Base-by-base conservation (phyloP, 1,140 invertebrate genomes). In the Ceratosolen solmsi region DNA sequence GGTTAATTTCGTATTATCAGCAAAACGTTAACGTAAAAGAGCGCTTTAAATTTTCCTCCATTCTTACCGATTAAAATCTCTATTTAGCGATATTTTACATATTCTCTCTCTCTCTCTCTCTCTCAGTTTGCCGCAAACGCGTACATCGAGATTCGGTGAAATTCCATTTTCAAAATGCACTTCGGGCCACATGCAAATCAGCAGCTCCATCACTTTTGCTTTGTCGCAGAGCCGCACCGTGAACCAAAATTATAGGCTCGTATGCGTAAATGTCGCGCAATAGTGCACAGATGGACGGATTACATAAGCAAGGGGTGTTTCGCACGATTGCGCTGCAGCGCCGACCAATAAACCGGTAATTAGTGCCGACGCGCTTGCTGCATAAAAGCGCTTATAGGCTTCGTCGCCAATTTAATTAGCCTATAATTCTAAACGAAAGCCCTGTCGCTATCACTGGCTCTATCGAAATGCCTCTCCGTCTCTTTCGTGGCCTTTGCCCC, bases 341-440 rank as follows among this genome's bases (percentile, higher is more conserved):
- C 30, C 2, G 17, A 20, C 30, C 63, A 20, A 58, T 79, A 79
- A 65, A 54, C n/a, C 73, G 63, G 80, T 70, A 75, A 81, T 81
- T 74, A 71, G 56, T 51, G 46, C 54, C 20, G 60, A 1, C 22
- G 17, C 72, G 0, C 17, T 38, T 5, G 54, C 20, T 74, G 46
- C 17, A 49, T 60, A 38, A 80, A 80, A 74, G 72, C 38, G 73
- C 71, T 76, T 70, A 75, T 76, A 65, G 63, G 63, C 58, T 73
- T 80, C 78, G 70, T 33, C 70, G 56, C 20, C 54, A 51, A 80
- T 80, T 80, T 80, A 80, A 80, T 80, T 80, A 80, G 68, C 41
- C 78, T 71, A 80, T 80, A 73, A 80, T 80, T 80, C 54, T 72
- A 80, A 73, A n/a, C 38, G 38, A 51, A 22, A 46, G 1, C n/a